Evolutionary conservation across 2,888 invertebrate genomes (phyloP).

Genomic region (Hydroisotoma schaefferi): DNA sequence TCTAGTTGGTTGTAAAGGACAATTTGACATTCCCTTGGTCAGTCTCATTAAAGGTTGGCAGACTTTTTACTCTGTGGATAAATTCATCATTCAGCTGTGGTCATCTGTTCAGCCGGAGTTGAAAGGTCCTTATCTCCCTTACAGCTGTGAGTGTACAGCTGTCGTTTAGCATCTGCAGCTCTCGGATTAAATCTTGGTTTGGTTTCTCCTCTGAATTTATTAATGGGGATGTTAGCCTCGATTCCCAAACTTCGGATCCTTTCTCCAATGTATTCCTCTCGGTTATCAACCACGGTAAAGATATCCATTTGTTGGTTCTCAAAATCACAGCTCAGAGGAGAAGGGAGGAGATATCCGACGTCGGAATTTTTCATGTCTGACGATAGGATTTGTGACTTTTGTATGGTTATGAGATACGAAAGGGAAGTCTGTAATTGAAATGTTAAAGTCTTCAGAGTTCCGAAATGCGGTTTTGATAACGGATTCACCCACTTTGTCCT

Average conservation of each 20-base stretch:
- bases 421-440: too few relatives aligned
- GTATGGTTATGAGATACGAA: too few relatives aligned
- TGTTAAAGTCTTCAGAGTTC: conserved; percentile 22
- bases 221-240: conserved; percentile 5
- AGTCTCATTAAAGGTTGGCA: conserved; percentile 10
- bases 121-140: conserved; percentile 20
- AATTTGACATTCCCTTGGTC: conserved; percentile 10
- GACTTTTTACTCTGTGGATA: not conserved
- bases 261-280: conserved; percentile 8
- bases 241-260: conserved; percentile 17
- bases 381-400: too few relatives aligned
- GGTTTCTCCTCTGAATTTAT: conserved; percentile 12
- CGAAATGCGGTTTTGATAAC: conserved; percentile 22
- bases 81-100: conserved; percentile 12
- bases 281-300: not conserved
- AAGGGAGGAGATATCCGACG: conserved; percentile 29
- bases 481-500: conserved; percentile 23
- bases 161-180: not conserved
- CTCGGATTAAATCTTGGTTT: conserved; percentile 6
- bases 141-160: conserved; percentile 21
- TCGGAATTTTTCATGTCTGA: conserved; percentile 17
- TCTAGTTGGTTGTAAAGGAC: not conserved
- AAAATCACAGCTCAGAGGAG: conserved; percentile 2
- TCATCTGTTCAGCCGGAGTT: conserved; percentile 23
- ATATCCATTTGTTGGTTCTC: not conserved